Percentiles rank a stretch among this genome's conserved stretches.
These are phyloP conservation scores for Henicopernis longicauda DNA, from an alignment of 2,113 vertebrate species.

Conservation along the genomic window DNA sequence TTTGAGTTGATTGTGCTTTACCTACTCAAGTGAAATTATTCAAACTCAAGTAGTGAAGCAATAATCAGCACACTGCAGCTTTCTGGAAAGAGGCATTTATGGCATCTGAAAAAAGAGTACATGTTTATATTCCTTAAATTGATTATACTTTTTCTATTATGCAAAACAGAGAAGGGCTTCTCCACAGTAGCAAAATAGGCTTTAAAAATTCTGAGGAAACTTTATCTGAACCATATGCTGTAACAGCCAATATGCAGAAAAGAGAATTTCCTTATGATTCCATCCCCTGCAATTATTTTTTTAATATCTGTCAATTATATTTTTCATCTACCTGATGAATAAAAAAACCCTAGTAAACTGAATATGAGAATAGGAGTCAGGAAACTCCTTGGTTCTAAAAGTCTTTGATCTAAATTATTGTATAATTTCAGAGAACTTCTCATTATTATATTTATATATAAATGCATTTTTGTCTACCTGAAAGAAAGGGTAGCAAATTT, in stretches of 20 bases:
- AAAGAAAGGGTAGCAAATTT: not conserved
- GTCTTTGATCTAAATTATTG: not conserved
- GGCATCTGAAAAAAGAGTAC: not conserved
- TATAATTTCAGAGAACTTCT: not conserved
- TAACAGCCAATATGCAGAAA: not conserved
- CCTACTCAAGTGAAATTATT: not conserved
- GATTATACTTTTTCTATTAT: not conserved
- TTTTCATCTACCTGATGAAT: not conserved
- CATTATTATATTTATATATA: not conserved
- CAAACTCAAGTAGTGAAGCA: not conserved
- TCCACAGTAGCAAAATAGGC: not conserved
- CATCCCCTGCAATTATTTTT: not conserved
- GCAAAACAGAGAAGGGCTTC: not conserved
- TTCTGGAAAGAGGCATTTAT: not conserved
- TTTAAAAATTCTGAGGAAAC: not conserved
- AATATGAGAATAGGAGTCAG: not conserved
- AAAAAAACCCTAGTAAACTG: not conserved
- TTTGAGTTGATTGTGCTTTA: not conserved
- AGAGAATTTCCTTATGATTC: not conserved
- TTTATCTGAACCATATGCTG: not conserved
- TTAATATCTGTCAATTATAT: not conserved
- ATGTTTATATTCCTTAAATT: not conserved
- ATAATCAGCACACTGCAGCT: not conserved
- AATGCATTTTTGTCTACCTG: not conserved
- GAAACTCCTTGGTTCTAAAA: not conserved